Evolutionary conservation across 2,797 vertebrate species (phyloP).

Genomic region (Enteromius mattozi): DNA sequence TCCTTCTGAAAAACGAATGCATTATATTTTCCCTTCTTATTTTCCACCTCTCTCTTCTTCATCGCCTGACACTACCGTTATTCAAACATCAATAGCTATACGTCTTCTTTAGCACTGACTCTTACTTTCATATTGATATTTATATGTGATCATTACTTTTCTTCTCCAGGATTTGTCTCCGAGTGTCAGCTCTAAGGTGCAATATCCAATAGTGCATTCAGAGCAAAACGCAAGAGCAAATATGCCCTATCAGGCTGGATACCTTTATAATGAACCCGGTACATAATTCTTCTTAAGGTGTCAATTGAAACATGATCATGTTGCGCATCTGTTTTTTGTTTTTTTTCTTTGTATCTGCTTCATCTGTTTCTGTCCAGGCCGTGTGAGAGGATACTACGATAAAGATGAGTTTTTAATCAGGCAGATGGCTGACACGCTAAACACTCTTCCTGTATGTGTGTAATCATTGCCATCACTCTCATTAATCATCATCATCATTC

Average conservation of each 20-base stretch:
- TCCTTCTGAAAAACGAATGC: conserved; percentile 48
- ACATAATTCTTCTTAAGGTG: conserved; percentile 64
- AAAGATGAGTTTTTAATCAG: conserved; percentile 66
- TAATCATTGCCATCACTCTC: conserved; percentile 55
- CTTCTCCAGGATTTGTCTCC: conserved; percentile 77
- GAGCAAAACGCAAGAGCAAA: conserved; percentile 64
- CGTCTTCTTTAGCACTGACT: conserved; percentile 83
- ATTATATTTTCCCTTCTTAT: conserved; percentile 45
- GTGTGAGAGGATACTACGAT: conserved; percentile 61
- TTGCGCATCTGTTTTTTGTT: conserved; percentile 42
- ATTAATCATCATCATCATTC: conserved; percentile 52
- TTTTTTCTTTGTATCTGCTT: conserved; percentile 36
- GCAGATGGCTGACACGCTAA: conserved; percentile 65
- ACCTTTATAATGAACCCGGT: conserved; percentile 65
- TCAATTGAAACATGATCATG: conserved; percentile 65
- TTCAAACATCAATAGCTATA: conserved; percentile 85
- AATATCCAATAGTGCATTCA: conserved; percentile 81
- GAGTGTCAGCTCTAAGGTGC: conserved; percentile 77
- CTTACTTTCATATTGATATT: conserved; percentile 83
- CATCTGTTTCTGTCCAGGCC: conserved; percentile 56
- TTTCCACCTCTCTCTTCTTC: conserved; percentile 57
- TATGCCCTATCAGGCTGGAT: conserved; percentile 62
- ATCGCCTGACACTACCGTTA: conserved; percentile 77
- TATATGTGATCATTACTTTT: conserved; percentile 85
- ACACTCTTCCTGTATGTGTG: conserved; percentile 57